Conservation (phyloP, 1,140 invertebrate species). For the Drosophila jambulina region DNA sequence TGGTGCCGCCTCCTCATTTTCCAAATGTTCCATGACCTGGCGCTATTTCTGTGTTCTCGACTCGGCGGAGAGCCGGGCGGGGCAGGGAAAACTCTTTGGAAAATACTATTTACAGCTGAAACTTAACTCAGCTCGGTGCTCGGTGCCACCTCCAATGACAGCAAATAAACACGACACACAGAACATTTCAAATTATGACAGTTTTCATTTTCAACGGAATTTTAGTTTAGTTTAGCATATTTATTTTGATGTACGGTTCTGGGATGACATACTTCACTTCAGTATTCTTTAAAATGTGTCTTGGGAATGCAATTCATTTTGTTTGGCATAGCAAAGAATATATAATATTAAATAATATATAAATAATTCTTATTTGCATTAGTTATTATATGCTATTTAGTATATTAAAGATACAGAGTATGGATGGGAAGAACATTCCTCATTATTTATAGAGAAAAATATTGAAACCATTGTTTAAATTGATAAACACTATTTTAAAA, state of each 20-base stretch:
- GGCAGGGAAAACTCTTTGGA: constrained; percentile 57
- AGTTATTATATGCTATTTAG: too few species aligned
- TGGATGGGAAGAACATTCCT: too few species aligned
- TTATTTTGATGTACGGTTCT: constrained; percentile 1
- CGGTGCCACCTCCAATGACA: constrained; percentile 48
- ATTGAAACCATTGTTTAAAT: too few species aligned
- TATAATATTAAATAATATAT: background rate
- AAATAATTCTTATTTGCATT: background rate
- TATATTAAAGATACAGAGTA: too few species aligned
- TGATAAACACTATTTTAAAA: too few species aligned
- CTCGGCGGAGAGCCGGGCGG: background rate
- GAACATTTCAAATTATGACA: constrained; percentile 72
- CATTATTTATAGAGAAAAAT: too few species aligned
- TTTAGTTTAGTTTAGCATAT: constrained; percentile 26
- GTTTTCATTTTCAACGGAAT: constrained; percentile 70
- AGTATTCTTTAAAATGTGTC: background rate
- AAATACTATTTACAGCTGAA: constrained; percentile 60
- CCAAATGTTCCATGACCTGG: constrained; percentile 75
- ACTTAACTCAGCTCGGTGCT: constrained; percentile 28
- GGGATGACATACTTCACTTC: background rate
- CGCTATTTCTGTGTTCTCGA: constrained; percentile 64
- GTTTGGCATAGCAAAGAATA: background rate
- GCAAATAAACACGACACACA: constrained; percentile 70
- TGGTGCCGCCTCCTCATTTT: constrained; percentile 66
- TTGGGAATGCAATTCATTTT: background rate